Percentiles rank a stretch among this genome's conserved stretches.
Evolutionary conservation across 2,888 invertebrate species (phyloP).

Genomic region (Cryptocephalus primarius): DNA sequence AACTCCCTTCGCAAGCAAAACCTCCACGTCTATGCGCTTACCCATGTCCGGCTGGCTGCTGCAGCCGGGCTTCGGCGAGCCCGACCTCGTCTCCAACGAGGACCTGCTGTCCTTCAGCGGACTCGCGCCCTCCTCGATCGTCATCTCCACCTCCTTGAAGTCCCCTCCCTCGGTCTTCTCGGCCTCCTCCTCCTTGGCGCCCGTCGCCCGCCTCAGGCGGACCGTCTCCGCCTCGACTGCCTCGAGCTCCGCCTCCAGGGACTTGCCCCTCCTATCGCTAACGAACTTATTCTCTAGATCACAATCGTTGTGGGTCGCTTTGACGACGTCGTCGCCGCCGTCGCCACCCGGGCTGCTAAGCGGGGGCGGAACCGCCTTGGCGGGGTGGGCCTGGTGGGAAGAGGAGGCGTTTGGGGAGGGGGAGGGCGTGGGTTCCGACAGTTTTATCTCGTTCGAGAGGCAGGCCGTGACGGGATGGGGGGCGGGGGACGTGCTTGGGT

Average conservation of each 20-base stretch:
- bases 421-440: conserved; percentile 21
- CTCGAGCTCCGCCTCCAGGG: conserved; percentile 25
- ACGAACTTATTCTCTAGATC: conserved; percentile 18
- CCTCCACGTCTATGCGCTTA: too few relatives aligned
- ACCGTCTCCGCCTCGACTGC: conserved; percentile 23
- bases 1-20: too few relatives aligned
- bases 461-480: conserved; percentile 23
- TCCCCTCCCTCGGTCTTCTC: conserved; percentile 14
- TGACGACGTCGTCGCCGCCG: conserved; percentile 17
- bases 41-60: conserved; percentile 32
- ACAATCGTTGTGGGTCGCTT: background rate
- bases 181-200: conserved; percentile 21
- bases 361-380: background rate
- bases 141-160: conserved; percentile 22
- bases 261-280: conserved; percentile 25
- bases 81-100: conserved; percentile 26
- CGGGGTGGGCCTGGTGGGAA: background rate
- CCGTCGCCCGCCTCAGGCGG: conserved; percentile 28
- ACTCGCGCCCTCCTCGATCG: conserved; percentile 27
- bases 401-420: conserved; percentile 16
- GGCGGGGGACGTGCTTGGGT: conserved; percentile 28
- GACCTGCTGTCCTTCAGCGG: conserved; percentile 25
- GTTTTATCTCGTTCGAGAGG: conserved; percentile 20
- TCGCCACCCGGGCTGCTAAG: conserved; percentile 14
- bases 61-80: conserved; percentile 34